These are phyloP conservation scores for Gandaritis pyraliata DNA, from an alignment of 2,888 invertebrate species.

Conservation along the genomic window DNA sequence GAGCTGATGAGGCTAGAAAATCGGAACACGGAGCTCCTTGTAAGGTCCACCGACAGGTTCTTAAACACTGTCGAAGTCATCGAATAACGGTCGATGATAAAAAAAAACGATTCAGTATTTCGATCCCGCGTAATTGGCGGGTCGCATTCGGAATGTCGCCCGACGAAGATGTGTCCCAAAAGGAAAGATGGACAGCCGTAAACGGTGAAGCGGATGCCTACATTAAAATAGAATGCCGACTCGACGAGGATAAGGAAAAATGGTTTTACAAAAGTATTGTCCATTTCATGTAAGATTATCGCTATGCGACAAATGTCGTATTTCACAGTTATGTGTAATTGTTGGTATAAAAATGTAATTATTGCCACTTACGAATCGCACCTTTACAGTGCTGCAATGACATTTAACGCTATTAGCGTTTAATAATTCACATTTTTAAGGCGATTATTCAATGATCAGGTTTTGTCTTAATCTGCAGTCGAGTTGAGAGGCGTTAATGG, in stretches of 20 bases:
- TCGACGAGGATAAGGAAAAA: constrained; percentile 45
- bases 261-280: constrained; percentile 26
- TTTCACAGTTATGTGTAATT: constrained; percentile 39
- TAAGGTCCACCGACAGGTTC: constrained; percentile 67
- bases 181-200: constrained; percentile 66
- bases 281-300: constrained; percentile 29
- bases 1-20: constrained; percentile 74
- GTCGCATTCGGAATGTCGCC: constrained; percentile 72
- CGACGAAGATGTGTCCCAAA: constrained; percentile 72
- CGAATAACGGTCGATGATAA: constrained; percentile 76
- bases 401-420: constrained; percentile 42
- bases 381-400: constrained; percentile 29
- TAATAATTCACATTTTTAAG: constrained; percentile 46
- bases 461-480: constrained; percentile 39
- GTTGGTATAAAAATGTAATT: constrained; percentile 37
- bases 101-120: constrained; percentile 61
- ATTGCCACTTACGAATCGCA: constrained; percentile 38
- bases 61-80: constrained; percentile 73
- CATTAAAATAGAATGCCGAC: constrained; percentile 69
- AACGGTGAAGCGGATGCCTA: constrained; percentile 62
- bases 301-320: constrained; percentile 41
- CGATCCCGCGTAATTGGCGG: constrained; percentile 74
- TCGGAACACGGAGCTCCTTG: constrained; percentile 69
- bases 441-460: constrained; percentile 51
- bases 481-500: constrained; percentile 51